Percentiles rank a stretch among this genome's conserved stretches.
phyloP scores from a whole-genome alignment of 2,113 vertebrate genomes.

The Chlorodrepanis virens region DNA sequence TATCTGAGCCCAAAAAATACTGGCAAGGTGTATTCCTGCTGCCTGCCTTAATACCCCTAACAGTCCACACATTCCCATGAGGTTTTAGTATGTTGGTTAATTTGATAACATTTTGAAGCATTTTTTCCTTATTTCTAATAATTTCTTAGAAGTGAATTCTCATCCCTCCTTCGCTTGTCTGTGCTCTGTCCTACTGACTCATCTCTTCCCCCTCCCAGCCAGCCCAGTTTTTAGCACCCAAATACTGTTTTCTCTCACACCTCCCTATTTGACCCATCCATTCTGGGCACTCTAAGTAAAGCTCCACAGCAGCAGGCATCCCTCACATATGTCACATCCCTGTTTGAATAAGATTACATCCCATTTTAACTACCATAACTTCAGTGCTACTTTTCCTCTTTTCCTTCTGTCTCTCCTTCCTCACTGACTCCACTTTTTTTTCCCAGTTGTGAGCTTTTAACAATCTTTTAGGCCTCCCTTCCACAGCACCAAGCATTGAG shows the following conservation, averaged over 20 bases:
- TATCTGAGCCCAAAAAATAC: neutral
- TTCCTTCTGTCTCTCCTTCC: neutral
- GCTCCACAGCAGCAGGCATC: neutral
- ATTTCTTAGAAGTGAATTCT: neutral
- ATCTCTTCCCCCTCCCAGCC: accelerated
- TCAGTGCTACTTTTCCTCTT: neutral
- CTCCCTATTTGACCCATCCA: neutral
- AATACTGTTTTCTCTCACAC: neutral
- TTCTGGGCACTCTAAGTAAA: neutral
- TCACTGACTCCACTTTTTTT: accelerated
- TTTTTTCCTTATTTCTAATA: neutral
- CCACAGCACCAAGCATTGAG: neutral
- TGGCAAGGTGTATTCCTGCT: neutral
- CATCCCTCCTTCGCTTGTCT: neutral
- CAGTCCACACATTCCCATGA: neutral
- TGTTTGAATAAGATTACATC: neutral
- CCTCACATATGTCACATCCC: accelerated
- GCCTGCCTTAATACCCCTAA: neutral
- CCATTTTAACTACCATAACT: neutral
- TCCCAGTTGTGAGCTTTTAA: neutral
- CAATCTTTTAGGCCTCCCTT: neutral
- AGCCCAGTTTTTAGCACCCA: neutral
- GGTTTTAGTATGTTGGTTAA: neutral
- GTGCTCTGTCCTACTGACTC: neutral
- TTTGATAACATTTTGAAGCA: neutral